Base-by-base conservation (phyloP, 2,888 invertebrate species). In the Melipona beecheii region DNA sequence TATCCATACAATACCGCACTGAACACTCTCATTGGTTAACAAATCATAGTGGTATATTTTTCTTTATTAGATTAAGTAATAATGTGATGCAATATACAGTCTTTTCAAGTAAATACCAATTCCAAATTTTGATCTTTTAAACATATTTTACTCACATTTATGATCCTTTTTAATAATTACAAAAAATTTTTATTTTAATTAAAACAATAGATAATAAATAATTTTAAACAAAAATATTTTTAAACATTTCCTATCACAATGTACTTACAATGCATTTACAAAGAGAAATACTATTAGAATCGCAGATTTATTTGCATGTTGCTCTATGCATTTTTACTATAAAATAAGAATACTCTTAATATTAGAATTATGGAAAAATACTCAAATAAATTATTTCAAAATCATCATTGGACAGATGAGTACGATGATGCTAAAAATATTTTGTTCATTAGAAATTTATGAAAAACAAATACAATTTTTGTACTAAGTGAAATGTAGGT, bases 21-120 rank as follows among this genome's bases (percentile, higher is more conserved):
- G 87, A 87, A 87, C 86, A 85, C 85, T 78, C 76, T 79, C 73
- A 86, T 75, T 79, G 68, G 66, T 85, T 81, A 71, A 71, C 64
- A 78, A 75, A 75, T 72, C 49, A 74, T 78, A 73, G 31, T 56
- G 31, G 66, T 83, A 76, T 52, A 60, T 76, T n/a, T 75, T 74
- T 43, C 9, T 58, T 60, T 58, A 52, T 66, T 78, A 68, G 43
- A 74, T 65, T 85, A 78, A 76, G 54, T 43, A 76, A 72, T 71
- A 75, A 74, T 58, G 74, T 64, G 70, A 80, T 85, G 75, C 60
- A 72, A 49, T 65, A 62, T 66, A 78, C 82, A 86, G 86, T 82
- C 85, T 86, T 86, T 68, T 82, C 52, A 78, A 81, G 71, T 74
- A 76, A 77, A 79, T 77, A 77, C 82, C 82, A 86, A 86, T 85